phyloP scores from a whole-genome alignment of 2,113 vertebrate genomes.

The Arizona elegans region DNA sequence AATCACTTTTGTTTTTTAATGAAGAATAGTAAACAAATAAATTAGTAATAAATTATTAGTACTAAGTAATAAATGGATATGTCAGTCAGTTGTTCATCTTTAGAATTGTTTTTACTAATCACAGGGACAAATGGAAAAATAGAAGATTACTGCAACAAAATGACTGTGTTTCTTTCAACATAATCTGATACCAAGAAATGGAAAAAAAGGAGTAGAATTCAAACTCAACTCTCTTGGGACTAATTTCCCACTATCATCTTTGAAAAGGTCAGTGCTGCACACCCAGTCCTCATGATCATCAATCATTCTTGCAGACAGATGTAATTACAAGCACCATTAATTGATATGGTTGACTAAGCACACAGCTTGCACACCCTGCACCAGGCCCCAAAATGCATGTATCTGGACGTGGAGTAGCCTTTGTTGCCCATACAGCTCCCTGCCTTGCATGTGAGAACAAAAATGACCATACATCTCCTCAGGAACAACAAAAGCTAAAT shows the following conservation, averaged over 20 bases:
- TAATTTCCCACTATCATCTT: neutral
- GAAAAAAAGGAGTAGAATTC: neutral
- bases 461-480: neutral
- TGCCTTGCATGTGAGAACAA: too few relatives aligned
- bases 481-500: neutral
- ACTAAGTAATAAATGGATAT: neutral
- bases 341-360: rapidly evolving
- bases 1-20: neutral
- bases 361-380: neutral
- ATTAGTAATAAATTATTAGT: neutral
- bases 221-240: neutral
- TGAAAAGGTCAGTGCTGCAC: neutral
- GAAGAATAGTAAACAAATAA: neutral
- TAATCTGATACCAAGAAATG: neutral
- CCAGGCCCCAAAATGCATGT: neutral
- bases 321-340: constrained; percentile 31
- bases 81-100: neutral
- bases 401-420: neutral
- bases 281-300: constrained; percentile 6
- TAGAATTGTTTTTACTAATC: neutral
- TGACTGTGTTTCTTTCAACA: neutral
- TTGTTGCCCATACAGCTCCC: neutral
- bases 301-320: constrained; percentile 16
- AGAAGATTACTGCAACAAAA: neutral
- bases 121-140: neutral